Conservation (phyloP, 1,140 invertebrate genomes). For the Zaprionus nigranus region DNA sequence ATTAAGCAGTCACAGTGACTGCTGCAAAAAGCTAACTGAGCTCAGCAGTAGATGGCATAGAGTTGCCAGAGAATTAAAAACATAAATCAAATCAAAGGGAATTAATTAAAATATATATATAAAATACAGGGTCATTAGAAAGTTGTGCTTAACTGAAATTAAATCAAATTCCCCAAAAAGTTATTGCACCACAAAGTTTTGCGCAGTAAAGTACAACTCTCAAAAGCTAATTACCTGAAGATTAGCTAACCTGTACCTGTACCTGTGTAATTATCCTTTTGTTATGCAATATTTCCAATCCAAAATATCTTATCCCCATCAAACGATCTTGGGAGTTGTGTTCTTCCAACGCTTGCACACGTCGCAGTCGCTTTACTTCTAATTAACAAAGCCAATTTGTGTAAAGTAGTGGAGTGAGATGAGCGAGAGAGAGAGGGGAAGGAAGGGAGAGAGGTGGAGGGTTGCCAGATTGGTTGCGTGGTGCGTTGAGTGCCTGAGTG, state of each 20-base stretch:
- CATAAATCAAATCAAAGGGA: no score
- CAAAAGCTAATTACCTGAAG: constrained; percentile 6
- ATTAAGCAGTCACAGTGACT: neutral
- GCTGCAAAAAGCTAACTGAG: no score
- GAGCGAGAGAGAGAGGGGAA: neutral
- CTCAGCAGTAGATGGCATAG: no score
- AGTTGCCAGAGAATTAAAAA: no score
- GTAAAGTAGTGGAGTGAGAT: neutral
- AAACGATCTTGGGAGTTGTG: neutral
- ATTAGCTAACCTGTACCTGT: neutral
- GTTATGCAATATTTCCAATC: neutral
- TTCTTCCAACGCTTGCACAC: neutral
- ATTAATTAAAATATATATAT: no score
- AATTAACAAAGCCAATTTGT: constrained; percentile 48
- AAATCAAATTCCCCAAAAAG: no score
- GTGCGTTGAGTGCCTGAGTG: neutral
- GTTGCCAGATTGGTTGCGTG: neutral
- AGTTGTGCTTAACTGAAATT: no score
- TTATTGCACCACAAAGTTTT: neutral
- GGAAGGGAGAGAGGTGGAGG: neutral
- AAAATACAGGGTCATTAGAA: no score
- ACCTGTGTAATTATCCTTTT: constrained; percentile 2
- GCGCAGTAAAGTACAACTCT: neutral
- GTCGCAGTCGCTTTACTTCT: constrained; percentile 13
- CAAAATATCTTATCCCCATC: neutral